Evolutionary conservation across 1,140 invertebrate species (phyloP), one percentile per base, ranked within the genome.

Genomic region (Hypsibius dujardini): DNA sequence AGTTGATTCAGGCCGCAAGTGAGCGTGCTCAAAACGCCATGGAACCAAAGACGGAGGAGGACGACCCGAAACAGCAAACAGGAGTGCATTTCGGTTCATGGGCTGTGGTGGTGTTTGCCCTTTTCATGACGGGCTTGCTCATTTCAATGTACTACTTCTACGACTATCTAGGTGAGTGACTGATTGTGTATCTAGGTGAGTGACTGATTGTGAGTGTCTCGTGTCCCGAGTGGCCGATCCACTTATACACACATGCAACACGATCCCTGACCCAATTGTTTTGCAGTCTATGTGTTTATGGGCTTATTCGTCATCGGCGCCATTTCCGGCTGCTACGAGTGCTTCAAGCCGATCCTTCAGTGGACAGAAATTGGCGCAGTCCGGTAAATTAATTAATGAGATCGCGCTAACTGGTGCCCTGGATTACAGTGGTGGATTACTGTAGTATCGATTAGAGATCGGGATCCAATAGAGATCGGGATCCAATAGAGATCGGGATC

Each of bases 201-300:
- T 28, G 28, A 28, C 28, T 28, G 28, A 28, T 28, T 28, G 28
- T 28, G 28, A 28, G 28, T 28, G 28, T 28, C 28, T 28, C 28
- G 28, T 28, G 28, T 28, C 28, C 28, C 28, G 28, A 28, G 28
- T 28, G 28, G 28, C 28, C 28, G 28, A 28, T 28, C 28, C 28
- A 28, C 28, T 28, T 28, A 28, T 0, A 28, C 28, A 28, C 28
- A 28, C 28, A 28, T 28, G 28, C 28, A 28, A 28, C 28, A 28
- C 28, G 28, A 28, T 28, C 28, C 28, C 28, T 28, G 28, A 28
- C 28, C 28, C 28, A 28, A 28, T 28, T 28, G 28, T 28, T 71
- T 77, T 78, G 70, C 76, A 83, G 82, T 84, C 40, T 84, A 82
- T 74, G 76, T 82, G 3, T 79, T 84, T 59, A 83, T 84, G 60